Base-by-base conservation (phyloP, 2,888 invertebrate species). In the Pyralis farinalis region DNA sequence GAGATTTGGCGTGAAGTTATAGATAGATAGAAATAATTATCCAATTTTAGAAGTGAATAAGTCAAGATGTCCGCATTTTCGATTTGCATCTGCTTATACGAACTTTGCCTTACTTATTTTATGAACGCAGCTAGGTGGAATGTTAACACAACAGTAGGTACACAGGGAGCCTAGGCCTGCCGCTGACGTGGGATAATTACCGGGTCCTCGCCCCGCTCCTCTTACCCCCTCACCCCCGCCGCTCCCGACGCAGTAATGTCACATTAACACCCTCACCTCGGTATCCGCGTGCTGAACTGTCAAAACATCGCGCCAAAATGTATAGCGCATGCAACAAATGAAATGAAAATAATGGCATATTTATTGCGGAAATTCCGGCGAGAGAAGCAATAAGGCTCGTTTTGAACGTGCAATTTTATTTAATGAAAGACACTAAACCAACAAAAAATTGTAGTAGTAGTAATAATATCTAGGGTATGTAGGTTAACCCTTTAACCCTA, bases 101-200 rank as follows among this genome's bases (percentile, higher is more conserved):
- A n/a, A 39, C 44, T 43, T 25, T 41, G 47, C 63, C 42, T 25
- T 41, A 46, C 63, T 59, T 67, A 44, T 39, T 16, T 63, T 68
- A 63, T 68, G 66, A 66, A 62, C 55, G 58, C 38, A 43, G 32
- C 59, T 63, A 59, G 59, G 56, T 61, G 63, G 60, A 51, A 51
- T 60, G 63, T 64, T 63, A 66, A 66, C 61, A 71, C 66, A n/a
- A n/a, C n/a, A 70, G 66, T 63, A 73, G 76, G 67, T 68, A 68
- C 63, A 71, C 72, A 72, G 74, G 73, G 67, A 56, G 75, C 75
- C 83, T 83, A 84, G 82, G 86, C 69, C 86, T 88, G 87, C 66
- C 60, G 59, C 51, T 88, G 87, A 88, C 87, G 78, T 78, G 84
- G 79, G 80, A 84, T 88, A 88, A 88, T 88, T 88, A 87, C 83